A percentile compares a stretch with the other conserved stretches of the same genome.
Evolutionary conservation across 2,888 invertebrate species (phyloP).

Genomic region (Cephalotes varians): DNA sequence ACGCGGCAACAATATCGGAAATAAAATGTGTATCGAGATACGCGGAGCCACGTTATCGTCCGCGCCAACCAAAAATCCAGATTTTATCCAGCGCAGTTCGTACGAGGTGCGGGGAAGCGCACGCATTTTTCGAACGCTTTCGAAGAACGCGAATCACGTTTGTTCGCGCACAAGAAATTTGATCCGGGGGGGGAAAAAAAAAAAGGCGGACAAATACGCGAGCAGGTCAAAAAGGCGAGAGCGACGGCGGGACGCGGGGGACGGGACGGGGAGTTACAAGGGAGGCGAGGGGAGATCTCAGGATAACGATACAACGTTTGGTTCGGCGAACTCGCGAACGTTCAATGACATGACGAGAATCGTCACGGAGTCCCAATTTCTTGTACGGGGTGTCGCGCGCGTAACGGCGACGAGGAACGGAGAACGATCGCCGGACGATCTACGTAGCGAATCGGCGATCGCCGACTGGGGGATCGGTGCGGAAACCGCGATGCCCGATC

Average conservation of each 20-base stretch:
- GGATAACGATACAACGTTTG: slow-evolving; percentile 15
- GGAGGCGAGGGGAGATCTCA: not conserved
- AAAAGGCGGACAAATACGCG: not conserved
- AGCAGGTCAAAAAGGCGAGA: slow-evolving; percentile 5
- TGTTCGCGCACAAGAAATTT: not conserved
- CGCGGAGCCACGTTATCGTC: not conserved
- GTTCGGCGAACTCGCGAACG: slow-evolving; percentile 11
- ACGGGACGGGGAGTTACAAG: not conserved
- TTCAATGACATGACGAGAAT: slow-evolving; percentile 33
- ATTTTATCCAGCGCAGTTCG: not conserved
- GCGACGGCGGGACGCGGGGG: too few species aligned
- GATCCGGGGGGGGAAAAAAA: slow-evolving; percentile 6
- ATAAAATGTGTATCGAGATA: not conserved
- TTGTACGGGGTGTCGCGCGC: not conserved
- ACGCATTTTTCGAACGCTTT: not conserved
- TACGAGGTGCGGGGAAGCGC: not conserved
- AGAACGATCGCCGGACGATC: not conserved
- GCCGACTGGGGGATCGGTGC: not conserved
- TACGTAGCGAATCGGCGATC: not conserved
- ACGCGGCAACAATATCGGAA: not conserved
- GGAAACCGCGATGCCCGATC: slow-evolving; percentile 49
- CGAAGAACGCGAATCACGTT: not conserved
- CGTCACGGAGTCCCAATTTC: slow-evolving; percentile 41
- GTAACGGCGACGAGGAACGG: not conserved
- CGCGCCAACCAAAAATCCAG: not conserved